Evolutionary conservation across 2,888 invertebrate species (phyloP), one percentile per base, ranked within the genome.

Genomic region (Andrena marginata): DNA sequence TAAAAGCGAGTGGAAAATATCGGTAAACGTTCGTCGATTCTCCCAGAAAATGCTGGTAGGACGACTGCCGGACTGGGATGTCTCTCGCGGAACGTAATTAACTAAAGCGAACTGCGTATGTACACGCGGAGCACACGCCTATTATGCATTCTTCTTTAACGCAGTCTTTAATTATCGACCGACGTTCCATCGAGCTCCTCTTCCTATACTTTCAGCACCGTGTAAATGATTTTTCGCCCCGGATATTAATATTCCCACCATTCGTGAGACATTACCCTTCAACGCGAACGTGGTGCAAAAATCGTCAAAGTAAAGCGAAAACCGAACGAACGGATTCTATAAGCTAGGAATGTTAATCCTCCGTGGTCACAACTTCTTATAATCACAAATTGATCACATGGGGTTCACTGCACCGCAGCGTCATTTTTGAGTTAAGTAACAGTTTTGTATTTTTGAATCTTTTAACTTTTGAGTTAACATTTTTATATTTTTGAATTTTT

Each of bases 111-210:
- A 31, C 59, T 10, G 29, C 20, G 20, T 59, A 69, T 35, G n/a
- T 42, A 67, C 56, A 20, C 48, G 35, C 13, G 62, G 54, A 62
- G 42, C 56, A 23, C 62, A 60, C 31, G 35, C 42, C 73, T 77
- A 75, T 80, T 78, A 69, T 70, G 56, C 74, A 69, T 75, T 72
- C 75, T 77, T 72, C 74, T 73, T 65, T 72, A 71, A 76, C 54
- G 42, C 31, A 31, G 64, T 71, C 84, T 76, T 85, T 84, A 80
- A 84, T 85, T 85, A 84, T 77, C 75, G 65, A 56, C 80, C 63
- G 77, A 60, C 69, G 64, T 69, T 67, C 20, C 56, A 65, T 65
- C 23, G 54, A 20, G 42, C 54, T 65, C 26, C 72, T 65, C 54
- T 67, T 63, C 62, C 69, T 77, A 62, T 59, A 72, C 51, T 59